A percentile compares a stretch with the other conserved stretches of the same genome.
Conservation (phyloP, 2,888 invertebrate species). For the Brenthis daphne region DNA sequence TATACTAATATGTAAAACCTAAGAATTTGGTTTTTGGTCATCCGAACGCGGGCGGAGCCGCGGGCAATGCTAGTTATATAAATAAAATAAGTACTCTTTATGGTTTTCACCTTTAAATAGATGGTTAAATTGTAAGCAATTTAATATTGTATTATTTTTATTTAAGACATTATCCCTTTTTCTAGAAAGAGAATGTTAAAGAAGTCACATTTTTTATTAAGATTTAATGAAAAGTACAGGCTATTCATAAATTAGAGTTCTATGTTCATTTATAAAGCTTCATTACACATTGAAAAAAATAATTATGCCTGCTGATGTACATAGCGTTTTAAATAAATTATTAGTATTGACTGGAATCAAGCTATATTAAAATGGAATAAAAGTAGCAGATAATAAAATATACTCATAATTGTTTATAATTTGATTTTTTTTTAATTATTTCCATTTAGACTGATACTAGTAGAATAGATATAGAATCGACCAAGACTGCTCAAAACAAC, state of each 20-base stretch:
- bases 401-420: background rate
- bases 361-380: background rate
- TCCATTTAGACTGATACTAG: too few relatives aligned
- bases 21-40: too few relatives aligned
- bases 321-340: background rate
- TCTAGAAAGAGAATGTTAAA: background rate
- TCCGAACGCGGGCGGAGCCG: too few relatives aligned
- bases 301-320: background rate
- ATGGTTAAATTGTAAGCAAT: background rate
- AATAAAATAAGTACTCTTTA: background rate
- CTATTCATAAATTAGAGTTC: background rate
- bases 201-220: background rate
- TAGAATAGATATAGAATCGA: too few relatives aligned
- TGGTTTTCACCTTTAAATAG: constrained; percentile 1
- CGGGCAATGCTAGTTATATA: background rate
- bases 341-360: too few relatives aligned
- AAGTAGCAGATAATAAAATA: background rate
- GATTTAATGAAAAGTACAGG: background rate
- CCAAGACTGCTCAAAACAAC: too few relatives aligned
- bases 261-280: background rate
- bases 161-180: background rate
- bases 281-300: background rate
- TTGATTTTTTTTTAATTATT: background rate
- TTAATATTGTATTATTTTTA: background rate
- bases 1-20: too few relatives aligned